Base-by-base conservation (phyloP, 2,113 vertebrate species). In the Mugil cephalus region DNA sequence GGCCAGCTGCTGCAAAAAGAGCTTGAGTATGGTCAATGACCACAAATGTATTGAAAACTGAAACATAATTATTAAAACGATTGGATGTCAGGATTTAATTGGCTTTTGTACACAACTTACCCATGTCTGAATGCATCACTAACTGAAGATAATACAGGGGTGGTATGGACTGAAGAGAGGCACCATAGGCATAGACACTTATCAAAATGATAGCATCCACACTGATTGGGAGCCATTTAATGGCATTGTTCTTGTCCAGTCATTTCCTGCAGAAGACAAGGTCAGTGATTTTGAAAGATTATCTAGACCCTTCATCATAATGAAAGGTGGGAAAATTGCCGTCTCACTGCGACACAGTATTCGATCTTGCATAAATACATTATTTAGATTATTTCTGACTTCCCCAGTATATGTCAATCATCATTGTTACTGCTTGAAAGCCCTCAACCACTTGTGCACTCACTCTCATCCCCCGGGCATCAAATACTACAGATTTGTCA, bases 251-350 rank as follows among this genome's bases (percentile, higher is more conserved):
- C 40, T 68, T 39, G 39, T 60, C 24, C 39, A 39, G 18, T 59
- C 42, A 35, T 51, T 48, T 68, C 58, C 12, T 39, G 35, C 7
- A 50, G 59, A 60, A 34, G 61, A 68, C 61, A 60, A 78, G 69
- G 56, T 78, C 74, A 68, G 50, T 75, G 60, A 75, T 75, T 69
- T 52, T 62, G 77, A 80, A 60, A 74, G 77, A 68, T 67, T 67
- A 74, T 71, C 52, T 45, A 30, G 46, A 61, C 56, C 39, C 30
- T 74, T 21, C 19, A 54, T 74, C 43, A 73, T 60, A 53, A 55
- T 48, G 39, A 59, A 65, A n/a, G 12, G 18, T 38, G 45, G 64
- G 50, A 17, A 55, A 80, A 63, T 13, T 18, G 13, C 18, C 34
- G 56, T 61, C 18, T 47, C 18, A 54, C 24, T 30, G 24, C 2